Base-by-base conservation (phyloP, 2,888 invertebrate genomes). In the Hololepta plana region DNA sequence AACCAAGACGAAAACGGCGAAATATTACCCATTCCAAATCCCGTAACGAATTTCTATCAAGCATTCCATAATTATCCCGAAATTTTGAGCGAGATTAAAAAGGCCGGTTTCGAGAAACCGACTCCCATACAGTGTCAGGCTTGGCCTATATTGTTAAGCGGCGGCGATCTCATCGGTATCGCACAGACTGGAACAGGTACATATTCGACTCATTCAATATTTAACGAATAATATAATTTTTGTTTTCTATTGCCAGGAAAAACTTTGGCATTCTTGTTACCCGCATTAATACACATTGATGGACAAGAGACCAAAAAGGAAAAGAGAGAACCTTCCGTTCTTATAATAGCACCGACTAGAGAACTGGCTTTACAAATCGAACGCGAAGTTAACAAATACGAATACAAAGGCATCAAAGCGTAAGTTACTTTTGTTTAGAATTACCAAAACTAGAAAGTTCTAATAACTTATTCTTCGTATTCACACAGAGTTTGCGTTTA, bases 281-380 rank as follows among this genome's bases (percentile, higher is more conserved):
- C 95, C 5, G 93, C 88, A 7, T 62, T 95, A 39, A 79, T 95
- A 37, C 93, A 95, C 46, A 88, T 90, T 32, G 85, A 88, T 35
- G 73, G 72, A 2, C 95, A 95, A 51, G 59, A 64, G 12, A 62
- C 62, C n/a, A 75, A 82, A 0, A 59, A 76, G 15, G 60, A 67
- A 1, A 47, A 82, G 39, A 59, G 88, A 12, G 61, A 60, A 9
- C 87, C 93, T 0, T 82, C 77, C 29, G 84, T 85, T 0, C 59
- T 95, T 4, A 67, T 95, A 5, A 60, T 95, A 55, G 88, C 91
- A 1, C 93, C 93, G 3, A 95, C 93, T 0, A 64, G 93, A 38
- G 93, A 95, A 53, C 57, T 95, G 24, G 93, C 93, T 0, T 55
- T 85, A 12, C 95, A 95, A 53, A 93, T 95, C 40, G 80, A 91